Evolutionary conservation across 2,797 vertebrate species (phyloP).

Genomic region (Phoebastria nigripes): DNA sequence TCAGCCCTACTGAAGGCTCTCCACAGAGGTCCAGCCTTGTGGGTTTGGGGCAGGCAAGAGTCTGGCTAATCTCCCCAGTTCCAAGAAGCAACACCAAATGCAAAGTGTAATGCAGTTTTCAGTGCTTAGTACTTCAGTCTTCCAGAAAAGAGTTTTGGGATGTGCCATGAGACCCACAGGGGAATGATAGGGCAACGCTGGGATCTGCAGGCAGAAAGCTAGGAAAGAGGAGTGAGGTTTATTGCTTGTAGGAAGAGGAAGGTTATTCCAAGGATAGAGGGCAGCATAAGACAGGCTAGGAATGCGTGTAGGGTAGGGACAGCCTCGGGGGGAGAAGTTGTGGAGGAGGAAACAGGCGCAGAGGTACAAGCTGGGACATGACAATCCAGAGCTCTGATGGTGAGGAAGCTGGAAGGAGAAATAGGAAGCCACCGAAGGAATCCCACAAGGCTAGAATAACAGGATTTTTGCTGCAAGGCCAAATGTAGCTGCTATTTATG

Average conservation of each 20-base stretch:
- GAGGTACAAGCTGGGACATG: slow-evolving; percentile 29
- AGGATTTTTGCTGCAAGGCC: slow-evolving; percentile 29
- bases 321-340: background rate
- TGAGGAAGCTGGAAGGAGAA: slow-evolving; percentile 52
- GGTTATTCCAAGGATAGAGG: slow-evolving; percentile 54
- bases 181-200: background rate
- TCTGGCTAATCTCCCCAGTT: background rate
- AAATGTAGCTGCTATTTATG: background rate
- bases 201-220: background rate
- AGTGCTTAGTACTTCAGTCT: background rate
- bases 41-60: background rate
- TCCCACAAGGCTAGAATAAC: slow-evolving; percentile 46
- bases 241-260: background rate
- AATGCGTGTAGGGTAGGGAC: background rate
- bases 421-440: slow-evolving; percentile 45
- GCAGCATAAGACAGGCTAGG: slow-evolving; percentile 58
- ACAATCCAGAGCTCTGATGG: background rate
- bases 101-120: background rate
- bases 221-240: background rate
- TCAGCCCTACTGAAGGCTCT: background rate
- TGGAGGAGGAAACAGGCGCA: background rate
- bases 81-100: background rate
- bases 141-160: background rate
- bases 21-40: background rate
- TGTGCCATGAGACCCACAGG: background rate